Base-by-base conservation (phyloP, 1,140 invertebrate genomes). In the Bombus affinis region DNA sequence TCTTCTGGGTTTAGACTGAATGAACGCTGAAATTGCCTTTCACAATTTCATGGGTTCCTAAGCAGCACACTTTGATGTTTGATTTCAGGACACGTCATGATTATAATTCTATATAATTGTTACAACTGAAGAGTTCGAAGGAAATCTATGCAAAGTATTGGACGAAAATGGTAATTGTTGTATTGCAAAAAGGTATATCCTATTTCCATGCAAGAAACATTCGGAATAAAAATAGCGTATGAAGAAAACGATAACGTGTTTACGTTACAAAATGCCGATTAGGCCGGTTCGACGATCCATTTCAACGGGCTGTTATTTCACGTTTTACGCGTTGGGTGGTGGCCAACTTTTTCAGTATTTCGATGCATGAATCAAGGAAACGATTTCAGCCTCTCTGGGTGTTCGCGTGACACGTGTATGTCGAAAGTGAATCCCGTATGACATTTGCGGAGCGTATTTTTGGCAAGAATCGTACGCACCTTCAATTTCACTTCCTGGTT, bases 241-340 rank as follows among this genome's bases (percentile, higher is more conserved):
- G 15, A 42, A 66, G 3, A 25, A 44, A 68, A 28, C 68, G 59
- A 81, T 85, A 73, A 68, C 39, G n/a, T 91, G 87, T 90, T 89
- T 91, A 88, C 75, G 65, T 75, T 80, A 76, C 62, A 75, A 86
- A 88, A 89, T 85, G 83, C 77, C 87, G 91, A 91, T 92, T 91
- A 81, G 81, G 39, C 72, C 77, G 79, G 77, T 89, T 87, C 83
- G 81, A 78, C 83, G 83, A 86, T 81, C 72, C 80, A 83, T 82
- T 68, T 82, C 28, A 39, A 47, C 53, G 65, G 37, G 79, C 68
- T 88, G 92, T 91, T 93, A 92, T 93, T 92, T 86, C 88, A 92
- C 85, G 75, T 81, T 91, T 92, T 86, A 82, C 73, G 72, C 62
- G 65, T 86, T 92, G 92, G 91, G 32, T n/a, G 44, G 13, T 39